Evolutionary conservation across 1,140 invertebrate species (phyloP), one percentile per base, ranked within the genome.

Genomic region (Halotydeus destructor): DNA sequence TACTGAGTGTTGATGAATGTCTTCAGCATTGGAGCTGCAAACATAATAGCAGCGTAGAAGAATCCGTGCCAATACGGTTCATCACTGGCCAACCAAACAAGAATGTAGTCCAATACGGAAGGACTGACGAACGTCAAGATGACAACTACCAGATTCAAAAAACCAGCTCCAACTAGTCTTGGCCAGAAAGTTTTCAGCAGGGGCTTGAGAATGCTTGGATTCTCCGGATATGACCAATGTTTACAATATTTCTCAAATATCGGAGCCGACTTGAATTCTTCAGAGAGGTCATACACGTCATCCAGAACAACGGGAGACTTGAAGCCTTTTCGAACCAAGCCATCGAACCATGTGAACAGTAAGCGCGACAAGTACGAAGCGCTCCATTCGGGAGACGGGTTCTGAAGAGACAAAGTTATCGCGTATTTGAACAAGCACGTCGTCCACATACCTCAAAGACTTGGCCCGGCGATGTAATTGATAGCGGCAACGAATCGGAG

Each of bases 271-370:
- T 39, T 39, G 8, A 11, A n/a, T 9, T 39, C 38, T n/a, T 39
- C 63, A 51, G 84, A 81, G 55, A 98, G 69, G 25, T 78, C 73
- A 88, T 88, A 98, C 1, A 96, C 59, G 60, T 96, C 84, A 19
- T 68, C 64, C 30, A 70, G 68, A 49, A 76, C 76, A 19, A 96
- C 60, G 9, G 82, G 78, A 47, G 75, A 74, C 46, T 70, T 71
- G 58, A 78, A 93, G 1, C 88, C 88, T 46, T 70, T 72, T 61
- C 78, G 73, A 1, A 80, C 76, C 49, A 91, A 43, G 19, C 60
- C 46, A 58, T 86, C 79, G 58, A 96, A 91, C 91, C 91, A 98
- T 41, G 75, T 70, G 57, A 89, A 97, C 1, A 78, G 70, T 3
- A 97, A 60, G 37, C 72, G 70, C n/a, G 83, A 88, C 19, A 85